These are phyloP conservation scores for Cephus nigrinus DNA, from an alignment of 2,888 invertebrate genomes.

Conservation along the genomic window DNA sequence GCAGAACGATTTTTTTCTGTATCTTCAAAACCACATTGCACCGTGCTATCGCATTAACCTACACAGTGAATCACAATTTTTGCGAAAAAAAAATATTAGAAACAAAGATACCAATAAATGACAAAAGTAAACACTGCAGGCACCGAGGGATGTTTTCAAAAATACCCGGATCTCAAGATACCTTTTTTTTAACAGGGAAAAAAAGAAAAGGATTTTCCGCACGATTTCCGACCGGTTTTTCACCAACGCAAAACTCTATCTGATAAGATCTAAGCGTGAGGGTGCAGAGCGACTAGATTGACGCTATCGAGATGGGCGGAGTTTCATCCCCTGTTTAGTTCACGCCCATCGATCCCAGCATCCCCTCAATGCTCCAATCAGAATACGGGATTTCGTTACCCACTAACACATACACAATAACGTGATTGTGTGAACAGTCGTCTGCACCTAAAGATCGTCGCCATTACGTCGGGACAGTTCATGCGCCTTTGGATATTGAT, in stretches of 20 bases:
- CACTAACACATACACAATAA: background rate
- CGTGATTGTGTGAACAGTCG: background rate
- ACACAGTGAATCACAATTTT: background rate
- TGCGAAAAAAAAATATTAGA: background rate
- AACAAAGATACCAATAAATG: background rate
- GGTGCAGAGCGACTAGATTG: background rate
- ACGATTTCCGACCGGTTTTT: background rate
- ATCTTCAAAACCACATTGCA: background rate
- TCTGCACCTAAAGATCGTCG: conserved; percentile 23
- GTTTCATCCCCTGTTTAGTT: conserved; percentile 10
- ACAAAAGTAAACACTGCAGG: background rate
- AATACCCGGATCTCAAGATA: background rate
- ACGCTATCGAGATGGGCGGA: conserved; percentile 12
- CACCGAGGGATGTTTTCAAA: background rate
- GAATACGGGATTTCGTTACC: background rate
- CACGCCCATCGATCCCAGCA: conserved; percentile 14
- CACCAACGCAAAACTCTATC: conserved; percentile 13
- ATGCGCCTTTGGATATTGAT: conserved; percentile 17
- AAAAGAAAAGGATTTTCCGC: background rate
- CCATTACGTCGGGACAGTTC: conserved; percentile 29
- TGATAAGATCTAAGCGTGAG: conserved; percentile 15
- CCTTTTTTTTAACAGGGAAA: background rate
- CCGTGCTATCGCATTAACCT: background rate
- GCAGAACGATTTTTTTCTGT: background rate
- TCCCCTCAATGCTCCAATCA: conserved; percentile 15